Evolutionary conservation across 2,888 invertebrate species (phyloP), one percentile per base, ranked within the genome.

Genomic region (Catocala nupta): DNA sequence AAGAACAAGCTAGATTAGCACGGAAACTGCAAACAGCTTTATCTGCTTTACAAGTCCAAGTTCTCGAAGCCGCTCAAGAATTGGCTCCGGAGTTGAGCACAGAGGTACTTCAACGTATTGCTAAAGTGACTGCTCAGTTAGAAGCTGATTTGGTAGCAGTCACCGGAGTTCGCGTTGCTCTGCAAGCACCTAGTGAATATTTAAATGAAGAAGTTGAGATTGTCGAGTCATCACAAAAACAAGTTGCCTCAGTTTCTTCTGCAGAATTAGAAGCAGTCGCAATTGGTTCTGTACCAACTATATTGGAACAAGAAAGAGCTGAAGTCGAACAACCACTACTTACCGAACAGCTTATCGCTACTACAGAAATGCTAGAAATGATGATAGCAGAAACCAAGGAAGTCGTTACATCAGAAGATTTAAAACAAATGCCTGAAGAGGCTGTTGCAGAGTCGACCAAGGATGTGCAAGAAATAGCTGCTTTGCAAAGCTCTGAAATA

Each of bases 141-240:
- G 87, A 89, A 77, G 81, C 84, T 51, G 86, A 90, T 68, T 84
- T 92, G 73, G 73, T 74, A 0, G 80, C 81, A 13, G 81, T 88
- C 0, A 84, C 84, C 44, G 81, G 83, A 5, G 65, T 80, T 4
- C 74, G 83, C 63, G 62, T 81, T 2, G 69, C 79, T 11, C 54
- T 85, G 7, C 77, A 82, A 73, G 79, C 80, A 36, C 79, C 85
- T 7, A 16, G 59, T 39, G 69, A 71, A 55, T 56, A 68, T 55
- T 7, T 63, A 4, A 16, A 25, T 10, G 65, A 75, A 69, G 42
- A 11, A 12, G 8, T 45, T 25, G 61, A 65, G 12, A 36, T 49
- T 1, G 45, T 63, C 45, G 66, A 71, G 61, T 9, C 11, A 39
- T 9, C 34, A 9, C 50, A 66, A n/a, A 36, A 25, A 9, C 54